A percentile compares a stretch with the other conserved stretches of the same genome.
Evolutionary conservation across 2,113 vertebrate species (phyloP).

Genomic region (Anarhynchus alexandrinus): DNA sequence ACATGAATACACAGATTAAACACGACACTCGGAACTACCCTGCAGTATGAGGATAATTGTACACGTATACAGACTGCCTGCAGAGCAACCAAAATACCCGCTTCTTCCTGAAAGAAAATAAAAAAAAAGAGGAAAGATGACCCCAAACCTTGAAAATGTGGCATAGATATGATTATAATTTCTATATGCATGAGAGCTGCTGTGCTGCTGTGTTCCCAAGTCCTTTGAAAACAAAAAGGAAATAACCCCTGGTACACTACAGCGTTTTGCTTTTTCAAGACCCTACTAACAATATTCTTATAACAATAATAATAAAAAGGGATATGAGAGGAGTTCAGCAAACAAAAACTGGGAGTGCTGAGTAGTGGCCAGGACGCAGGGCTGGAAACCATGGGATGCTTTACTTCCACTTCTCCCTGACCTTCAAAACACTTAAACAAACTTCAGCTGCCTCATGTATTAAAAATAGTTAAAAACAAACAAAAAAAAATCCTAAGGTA

Average conservation of each 20-base stretch:
- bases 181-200: not conserved
- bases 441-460: not conserved
- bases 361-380: not conserved
- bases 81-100: not conserved
- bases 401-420: not conserved
- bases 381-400: not conserved
- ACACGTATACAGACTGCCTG: not conserved
- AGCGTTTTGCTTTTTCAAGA: not conserved
- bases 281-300: not conserved
- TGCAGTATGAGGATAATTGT: not conserved
- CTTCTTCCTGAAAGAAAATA: not conserved
- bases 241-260: not conserved
- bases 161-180: not conserved
- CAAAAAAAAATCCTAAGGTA: not conserved
- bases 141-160: not conserved
- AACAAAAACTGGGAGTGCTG: not conserved
- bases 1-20: not conserved
- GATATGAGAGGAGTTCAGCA: not conserved
- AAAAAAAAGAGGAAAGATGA: not conserved
- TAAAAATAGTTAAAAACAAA: not conserved
- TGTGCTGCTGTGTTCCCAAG: not conserved
- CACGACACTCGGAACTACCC: not conserved
- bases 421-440: not conserved
- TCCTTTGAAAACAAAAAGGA: not conserved
- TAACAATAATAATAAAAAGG: not conserved